Percentiles rank a stretch among this genome's conserved stretches.
Conservation (phyloP, 2,888 invertebrate genomes). For the Chalcis sispes region DNA sequence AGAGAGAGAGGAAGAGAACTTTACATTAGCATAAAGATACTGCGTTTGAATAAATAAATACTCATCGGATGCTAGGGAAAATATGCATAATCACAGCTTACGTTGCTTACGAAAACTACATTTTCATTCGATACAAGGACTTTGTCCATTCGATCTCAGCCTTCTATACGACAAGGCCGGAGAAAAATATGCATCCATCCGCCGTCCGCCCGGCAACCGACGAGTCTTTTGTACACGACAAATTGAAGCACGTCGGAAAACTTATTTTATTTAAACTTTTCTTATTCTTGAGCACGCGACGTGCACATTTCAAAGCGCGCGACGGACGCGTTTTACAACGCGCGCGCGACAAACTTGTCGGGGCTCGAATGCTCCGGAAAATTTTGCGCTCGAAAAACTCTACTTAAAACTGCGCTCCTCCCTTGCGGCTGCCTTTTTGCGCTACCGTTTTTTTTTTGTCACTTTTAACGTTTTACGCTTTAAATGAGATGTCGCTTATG, state of each 20-base stretch:
- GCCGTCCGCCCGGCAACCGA: slow-evolving; percentile 4
- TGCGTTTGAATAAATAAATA: slow-evolving; percentile 55
- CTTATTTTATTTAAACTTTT: slow-evolving; percentile 73
- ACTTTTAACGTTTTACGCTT: too few relatives aligned
- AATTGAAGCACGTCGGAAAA: slow-evolving; percentile 63
- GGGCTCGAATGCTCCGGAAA: too few relatives aligned
- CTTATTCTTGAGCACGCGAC: slow-evolving; percentile 55
- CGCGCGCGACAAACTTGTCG: background rate
- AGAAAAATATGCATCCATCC: background rate
- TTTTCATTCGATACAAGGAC: slow-evolving; percentile 25
- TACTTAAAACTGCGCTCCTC: too few relatives aligned
- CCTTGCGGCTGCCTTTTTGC: too few relatives aligned
- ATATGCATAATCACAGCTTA: slow-evolving; percentile 58
- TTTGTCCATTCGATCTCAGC: background rate
- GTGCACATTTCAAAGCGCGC: slow-evolving; percentile 4
- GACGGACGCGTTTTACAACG: background rate
- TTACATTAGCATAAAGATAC: slow-evolving; percentile 73
- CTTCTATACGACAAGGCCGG: background rate
- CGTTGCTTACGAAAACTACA: slow-evolving; percentile 47
- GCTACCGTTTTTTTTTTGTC: too few relatives aligned
- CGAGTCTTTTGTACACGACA: slow-evolving; percentile 29
- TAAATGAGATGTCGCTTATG: too few relatives aligned
- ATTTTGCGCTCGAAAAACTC: too few relatives aligned
- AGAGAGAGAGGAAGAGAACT: slow-evolving; percentile 54
- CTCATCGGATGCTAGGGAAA: slow-evolving; percentile 67